Percentiles rank a stretch among this genome's conserved stretches.
Conservation (phyloP, 2,113 vertebrate species). For the Sorex fumeus region DNA sequence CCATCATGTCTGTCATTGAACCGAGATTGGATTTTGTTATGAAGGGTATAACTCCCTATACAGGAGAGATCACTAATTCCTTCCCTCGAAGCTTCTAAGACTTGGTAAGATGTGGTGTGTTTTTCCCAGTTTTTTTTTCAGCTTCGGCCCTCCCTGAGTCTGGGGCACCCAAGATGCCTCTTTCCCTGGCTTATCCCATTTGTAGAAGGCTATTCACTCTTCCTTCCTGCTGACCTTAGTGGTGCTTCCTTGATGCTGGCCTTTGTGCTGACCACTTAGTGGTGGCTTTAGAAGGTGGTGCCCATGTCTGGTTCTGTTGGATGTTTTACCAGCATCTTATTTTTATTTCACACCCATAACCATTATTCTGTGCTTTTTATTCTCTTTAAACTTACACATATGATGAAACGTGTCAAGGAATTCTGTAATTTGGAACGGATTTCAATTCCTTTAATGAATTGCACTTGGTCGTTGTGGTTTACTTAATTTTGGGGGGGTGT, state of each 20-base stretch:
- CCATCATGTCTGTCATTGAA: background rate
- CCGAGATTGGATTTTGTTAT: conserved; percentile 18
- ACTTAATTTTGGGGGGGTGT: no score
- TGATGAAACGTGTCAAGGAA: conserved; percentile 10
- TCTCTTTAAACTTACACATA: background rate
- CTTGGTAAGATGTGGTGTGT: background rate
- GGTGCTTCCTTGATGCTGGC: no score
- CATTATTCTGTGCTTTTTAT: background rate
- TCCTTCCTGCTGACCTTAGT: background rate
- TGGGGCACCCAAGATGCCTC: background rate
- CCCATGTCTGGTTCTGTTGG: background rate
- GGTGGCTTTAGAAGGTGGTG: no score
- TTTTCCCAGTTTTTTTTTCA: background rate
- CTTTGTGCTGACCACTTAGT: background rate
- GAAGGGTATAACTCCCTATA: background rate
- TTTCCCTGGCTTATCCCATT: background rate
- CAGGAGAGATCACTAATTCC: background rate
- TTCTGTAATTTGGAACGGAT: background rate
- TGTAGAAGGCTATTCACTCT: background rate
- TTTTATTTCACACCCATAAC: background rate
- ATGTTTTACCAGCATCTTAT: background rate
- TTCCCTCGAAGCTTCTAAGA: background rate
- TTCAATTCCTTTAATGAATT: conserved; percentile 22
- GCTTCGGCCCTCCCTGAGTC: background rate
- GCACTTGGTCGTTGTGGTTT: background rate